Conservation (phyloP, 2,797 vertebrate species). For the Crax fasciolata region DNA sequence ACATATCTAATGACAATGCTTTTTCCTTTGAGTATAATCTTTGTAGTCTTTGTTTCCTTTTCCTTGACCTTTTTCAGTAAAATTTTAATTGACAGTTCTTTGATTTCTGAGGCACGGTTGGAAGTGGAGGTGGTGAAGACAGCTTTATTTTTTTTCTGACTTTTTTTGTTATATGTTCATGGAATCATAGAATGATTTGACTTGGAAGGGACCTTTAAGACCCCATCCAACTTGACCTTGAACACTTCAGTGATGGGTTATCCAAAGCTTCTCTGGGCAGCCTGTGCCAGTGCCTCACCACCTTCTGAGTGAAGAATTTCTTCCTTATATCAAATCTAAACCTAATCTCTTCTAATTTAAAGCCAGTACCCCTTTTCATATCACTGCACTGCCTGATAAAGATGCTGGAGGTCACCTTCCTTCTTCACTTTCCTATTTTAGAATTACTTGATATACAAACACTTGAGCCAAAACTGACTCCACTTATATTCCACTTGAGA, state of each 20-base stretch:
- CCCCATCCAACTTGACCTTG: not conserved
- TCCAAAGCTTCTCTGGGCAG: not conserved
- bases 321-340: not conserved
- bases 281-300: not conserved
- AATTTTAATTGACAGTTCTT: not conserved
- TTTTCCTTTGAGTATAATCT: not conserved
- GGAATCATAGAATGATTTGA: not conserved
- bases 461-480: not conserved
- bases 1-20: not conserved
- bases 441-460: not conserved
- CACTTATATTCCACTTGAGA: not conserved
- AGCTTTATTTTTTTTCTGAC: not conserved
- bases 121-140: not conserved
- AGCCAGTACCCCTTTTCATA: not conserved
- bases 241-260: no score
- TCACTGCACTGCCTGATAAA: not conserved
- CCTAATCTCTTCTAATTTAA: not conserved
- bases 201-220: not conserved
- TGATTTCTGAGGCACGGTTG: not conserved
- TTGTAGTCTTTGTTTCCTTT: not conserved
- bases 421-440: not conserved
- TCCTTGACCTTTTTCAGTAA: not conserved
- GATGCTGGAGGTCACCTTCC: not conserved
- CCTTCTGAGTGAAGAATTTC: not conserved
- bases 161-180: not conserved